Evolutionary conservation across 2,888 invertebrate genomes (phyloP).

Genomic region (Phania funesta): DNA sequence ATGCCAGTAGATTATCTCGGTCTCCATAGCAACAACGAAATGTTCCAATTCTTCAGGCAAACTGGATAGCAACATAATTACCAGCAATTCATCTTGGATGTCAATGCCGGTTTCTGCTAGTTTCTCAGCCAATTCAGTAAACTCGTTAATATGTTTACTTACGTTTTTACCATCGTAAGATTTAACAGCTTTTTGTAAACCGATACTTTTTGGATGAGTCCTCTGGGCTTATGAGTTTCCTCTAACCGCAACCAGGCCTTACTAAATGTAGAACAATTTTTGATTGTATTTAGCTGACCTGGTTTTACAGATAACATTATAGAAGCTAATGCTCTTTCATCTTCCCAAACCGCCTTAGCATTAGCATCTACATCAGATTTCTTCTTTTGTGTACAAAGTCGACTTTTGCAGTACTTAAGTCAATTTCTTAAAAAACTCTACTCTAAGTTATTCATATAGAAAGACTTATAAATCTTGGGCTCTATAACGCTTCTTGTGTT

Average conservation of each 20-base stretch:
- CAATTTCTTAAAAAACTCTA: neutral
- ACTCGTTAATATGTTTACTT: no score
- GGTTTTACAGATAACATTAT: conserved; percentile 24
- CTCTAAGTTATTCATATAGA: neutral
- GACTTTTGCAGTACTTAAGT: neutral
- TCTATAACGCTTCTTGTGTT: no score
- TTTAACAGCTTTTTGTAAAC: no score
- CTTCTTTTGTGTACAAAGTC: neutral
- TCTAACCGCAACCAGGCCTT: neutral
- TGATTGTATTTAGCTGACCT: conserved; percentile 26
- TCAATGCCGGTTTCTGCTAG: no score
- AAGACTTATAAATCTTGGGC: no score
- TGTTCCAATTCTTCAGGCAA: conserved; percentile 52
- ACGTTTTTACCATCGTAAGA: no score
- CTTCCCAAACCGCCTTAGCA: neutral
- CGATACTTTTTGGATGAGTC: no score
- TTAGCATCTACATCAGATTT: neutral
- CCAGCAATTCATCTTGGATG: no score
- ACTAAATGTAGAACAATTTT: conserved; percentile 1
- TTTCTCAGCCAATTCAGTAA: no score
- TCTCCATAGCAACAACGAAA: conserved; percentile 52
- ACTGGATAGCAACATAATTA: no score
- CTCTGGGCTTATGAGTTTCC: conserved; percentile 35
- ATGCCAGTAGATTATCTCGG: conserved; percentile 42
- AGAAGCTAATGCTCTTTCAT: conserved; percentile 21